phyloP scores from a whole-genome alignment of 2,888 invertebrate genomes.

The Craniophora ligustri region DNA sequence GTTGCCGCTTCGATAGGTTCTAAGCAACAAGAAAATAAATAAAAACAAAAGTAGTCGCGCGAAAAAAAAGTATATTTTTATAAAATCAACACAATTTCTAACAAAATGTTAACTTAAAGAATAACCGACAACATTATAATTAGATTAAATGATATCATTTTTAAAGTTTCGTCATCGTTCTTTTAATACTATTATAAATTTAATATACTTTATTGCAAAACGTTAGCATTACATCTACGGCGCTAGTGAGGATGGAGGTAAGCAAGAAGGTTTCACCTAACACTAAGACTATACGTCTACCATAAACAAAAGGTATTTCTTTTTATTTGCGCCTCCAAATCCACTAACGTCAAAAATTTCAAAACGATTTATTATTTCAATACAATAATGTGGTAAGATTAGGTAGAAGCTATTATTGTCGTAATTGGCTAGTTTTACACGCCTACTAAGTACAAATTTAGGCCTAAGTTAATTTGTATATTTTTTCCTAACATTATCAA shows the following conservation, averaged over 20 bases:
- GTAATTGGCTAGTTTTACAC: slow-evolving; percentile 44
- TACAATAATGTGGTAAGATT: slow-evolving; percentile 2
- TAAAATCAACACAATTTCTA: slow-evolving; percentile 34
- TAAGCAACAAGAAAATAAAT: slow-evolving; percentile 21
- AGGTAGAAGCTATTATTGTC: slow-evolving; percentile 49
- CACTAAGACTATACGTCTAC: not conserved
- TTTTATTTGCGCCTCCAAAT: not conserved
- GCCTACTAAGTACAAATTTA: slow-evolving; percentile 46
- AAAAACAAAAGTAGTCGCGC: slow-evolving; percentile 23
- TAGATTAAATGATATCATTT: slow-evolving; percentile 9
- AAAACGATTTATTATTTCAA: slow-evolving; percentile 9
- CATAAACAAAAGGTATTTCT: not conserved
- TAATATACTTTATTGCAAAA: slow-evolving; percentile 6
- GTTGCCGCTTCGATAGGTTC: too few species aligned
- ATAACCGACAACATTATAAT: slow-evolving; percentile 15
- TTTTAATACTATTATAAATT: not conserved
- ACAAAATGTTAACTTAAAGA: slow-evolving; percentile 29
- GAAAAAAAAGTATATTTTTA: slow-evolving; percentile 31
- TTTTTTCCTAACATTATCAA: slow-evolving; percentile 14
- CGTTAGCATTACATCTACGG: not conserved
- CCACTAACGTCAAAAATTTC: slow-evolving; percentile 1
- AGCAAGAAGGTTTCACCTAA: not conserved
- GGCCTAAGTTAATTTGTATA: slow-evolving; percentile 27
- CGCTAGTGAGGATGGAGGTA: not conserved
- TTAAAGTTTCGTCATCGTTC: too few species aligned